Evolutionary conservation across 2,888 invertebrate genomes (phyloP).

Genomic region (Sesamia inferens): DNA sequence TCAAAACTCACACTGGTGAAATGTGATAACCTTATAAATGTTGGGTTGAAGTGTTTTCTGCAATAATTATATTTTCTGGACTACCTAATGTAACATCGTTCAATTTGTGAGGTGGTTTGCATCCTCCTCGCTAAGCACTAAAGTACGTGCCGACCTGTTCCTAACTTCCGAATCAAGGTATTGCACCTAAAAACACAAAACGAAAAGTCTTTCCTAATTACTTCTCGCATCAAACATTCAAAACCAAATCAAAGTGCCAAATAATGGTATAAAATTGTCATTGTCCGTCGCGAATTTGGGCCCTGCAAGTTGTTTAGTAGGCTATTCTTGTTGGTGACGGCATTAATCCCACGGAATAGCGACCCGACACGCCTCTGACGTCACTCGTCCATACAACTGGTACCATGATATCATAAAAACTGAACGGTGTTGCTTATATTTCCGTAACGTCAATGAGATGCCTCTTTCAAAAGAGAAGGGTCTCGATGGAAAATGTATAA

Average conservation of each 20-base stretch:
- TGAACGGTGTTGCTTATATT: constrained; percentile 52
- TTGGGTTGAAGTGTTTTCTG: not conserved
- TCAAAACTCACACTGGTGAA: too few relatives aligned
- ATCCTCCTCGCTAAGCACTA: not conserved
- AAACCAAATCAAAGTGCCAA: constrained; percentile 53
- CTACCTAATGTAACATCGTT: not conserved
- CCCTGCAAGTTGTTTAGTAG: constrained; percentile 58
- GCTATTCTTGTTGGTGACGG: constrained; percentile 64
- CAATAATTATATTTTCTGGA: not conserved
- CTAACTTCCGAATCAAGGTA: not conserved
- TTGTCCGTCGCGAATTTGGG: constrained; percentile 40
- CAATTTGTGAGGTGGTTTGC: not conserved
- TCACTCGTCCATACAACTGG: constrained; percentile 45
- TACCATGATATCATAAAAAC: constrained; percentile 52
- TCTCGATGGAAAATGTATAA: constrained; percentile 25
- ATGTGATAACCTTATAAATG: too few relatives aligned
- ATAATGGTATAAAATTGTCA: constrained; percentile 54
- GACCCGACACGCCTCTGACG: constrained; percentile 57
- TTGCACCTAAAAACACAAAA: constrained; percentile 22
- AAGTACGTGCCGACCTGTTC: not conserved
- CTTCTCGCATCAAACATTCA: constrained; percentile 33
- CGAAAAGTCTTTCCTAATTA: constrained; percentile 9
- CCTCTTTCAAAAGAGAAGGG: constrained; percentile 25
- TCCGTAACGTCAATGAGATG: constrained; percentile 44
- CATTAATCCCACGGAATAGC: constrained; percentile 64